Evolutionary conservation across 2,113 vertebrate genomes (phyloP).

Genomic region (Nannobrachium achirus): DNA sequence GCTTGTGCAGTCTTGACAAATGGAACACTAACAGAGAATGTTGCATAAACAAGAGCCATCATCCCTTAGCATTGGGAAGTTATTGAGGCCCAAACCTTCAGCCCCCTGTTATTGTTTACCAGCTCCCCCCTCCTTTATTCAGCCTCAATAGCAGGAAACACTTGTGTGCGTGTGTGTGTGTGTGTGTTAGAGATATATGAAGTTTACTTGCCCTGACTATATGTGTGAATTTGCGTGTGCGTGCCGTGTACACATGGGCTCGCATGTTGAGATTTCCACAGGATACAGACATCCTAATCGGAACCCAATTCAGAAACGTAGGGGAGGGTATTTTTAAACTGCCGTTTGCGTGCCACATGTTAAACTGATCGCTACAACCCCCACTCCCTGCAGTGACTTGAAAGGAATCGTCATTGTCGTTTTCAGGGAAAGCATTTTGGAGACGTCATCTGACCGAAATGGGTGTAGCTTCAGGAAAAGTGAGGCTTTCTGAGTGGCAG

Average conservation of each 20-base stretch:
- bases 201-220: not conserved
- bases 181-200: slow-evolving; percentile 21
- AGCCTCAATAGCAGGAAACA: slow-evolving; percentile 60
- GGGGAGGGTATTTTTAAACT: slow-evolving; percentile 58
- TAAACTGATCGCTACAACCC: slow-evolving; percentile 30
- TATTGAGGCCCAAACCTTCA: slow-evolving; percentile 33
- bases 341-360: slow-evolving; percentile 42
- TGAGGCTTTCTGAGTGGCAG: not conserved
- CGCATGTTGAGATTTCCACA: slow-evolving; percentile 53
- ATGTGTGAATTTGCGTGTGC: slow-evolving; percentile 8
- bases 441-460: not conserved
- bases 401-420: not conserved
- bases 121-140: slow-evolving; percentile 8
- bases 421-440: slow-evolving; percentile 2
- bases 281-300: slow-evolving; percentile 57
- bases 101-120: slow-evolving; percentile 35
- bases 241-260: slow-evolving; percentile 33
- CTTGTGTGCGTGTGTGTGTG: slow-evolving; percentile 23
- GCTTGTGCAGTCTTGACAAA: not conserved
- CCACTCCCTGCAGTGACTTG: slow-evolving; percentile 6
- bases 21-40: not conserved
- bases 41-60: not conserved
- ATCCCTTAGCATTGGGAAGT: slow-evolving; percentile 3
- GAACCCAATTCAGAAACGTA: slow-evolving; percentile 46
- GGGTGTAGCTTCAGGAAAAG: not conserved